Percentiles rank a stretch among this genome's conserved stretches.
Evolutionary conservation across 2,797 vertebrate genomes (phyloP).

Genomic region (Apogon talboti): DNA sequence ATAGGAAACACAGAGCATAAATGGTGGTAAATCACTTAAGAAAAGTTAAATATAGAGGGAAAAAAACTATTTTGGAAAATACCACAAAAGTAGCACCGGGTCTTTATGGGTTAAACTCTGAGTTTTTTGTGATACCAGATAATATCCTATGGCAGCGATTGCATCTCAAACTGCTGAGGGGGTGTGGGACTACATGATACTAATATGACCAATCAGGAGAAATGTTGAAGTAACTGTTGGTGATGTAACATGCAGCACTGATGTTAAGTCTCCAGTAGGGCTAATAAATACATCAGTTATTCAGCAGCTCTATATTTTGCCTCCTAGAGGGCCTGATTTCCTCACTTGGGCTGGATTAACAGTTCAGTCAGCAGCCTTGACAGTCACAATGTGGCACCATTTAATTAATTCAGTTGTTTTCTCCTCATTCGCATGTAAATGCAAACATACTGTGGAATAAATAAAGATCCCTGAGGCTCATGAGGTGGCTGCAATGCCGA

Average conservation of each 20-base stretch:
- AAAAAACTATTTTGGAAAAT: no score
- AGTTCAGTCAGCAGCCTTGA: constrained; percentile 33
- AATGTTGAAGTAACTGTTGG: constrained; percentile 5
- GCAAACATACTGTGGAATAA: constrained; percentile 20
- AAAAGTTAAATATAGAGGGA: no score
- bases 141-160: no score
- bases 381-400: constrained; percentile 37
- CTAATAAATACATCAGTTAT: constrained; percentile 11
- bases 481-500: background rate
- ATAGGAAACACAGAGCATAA: no score
- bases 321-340: constrained; percentile 31
- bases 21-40: no score
- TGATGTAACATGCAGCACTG: background rate
- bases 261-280: constrained; percentile 11
- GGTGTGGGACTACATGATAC: constrained; percentile 25
- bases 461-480: constrained; percentile 8
- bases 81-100: no score
- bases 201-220: constrained; percentile 12
- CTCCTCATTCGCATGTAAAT: constrained; percentile 32
- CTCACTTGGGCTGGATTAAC: constrained; percentile 42
- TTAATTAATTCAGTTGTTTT: constrained; percentile 46
- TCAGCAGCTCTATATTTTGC: background rate
- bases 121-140: no score
- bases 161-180: background rate
- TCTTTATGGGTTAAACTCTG: no score